Conservation (phyloP, 2,888 invertebrate species). For the Frankliniella fusca region DNA sequence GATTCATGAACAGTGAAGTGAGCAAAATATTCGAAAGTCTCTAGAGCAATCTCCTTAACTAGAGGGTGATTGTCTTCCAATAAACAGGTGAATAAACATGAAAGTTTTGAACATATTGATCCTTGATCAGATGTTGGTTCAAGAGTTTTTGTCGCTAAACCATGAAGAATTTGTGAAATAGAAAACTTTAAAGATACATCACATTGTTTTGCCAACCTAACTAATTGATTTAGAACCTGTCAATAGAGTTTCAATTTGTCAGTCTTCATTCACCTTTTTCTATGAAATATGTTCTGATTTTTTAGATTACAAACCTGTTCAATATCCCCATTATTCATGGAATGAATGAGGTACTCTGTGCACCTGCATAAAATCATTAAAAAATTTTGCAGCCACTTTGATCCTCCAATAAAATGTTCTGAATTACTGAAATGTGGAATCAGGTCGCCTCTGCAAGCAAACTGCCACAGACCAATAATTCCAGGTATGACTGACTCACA, state of each 20-base stretch:
- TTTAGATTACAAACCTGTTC: not conserved
- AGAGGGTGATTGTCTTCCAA: slow-evolving; percentile 32
- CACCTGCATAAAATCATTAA: not conserved
- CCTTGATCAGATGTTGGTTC: not conserved
- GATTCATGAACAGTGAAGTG: slow-evolving; percentile 34
- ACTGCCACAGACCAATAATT: not conserved
- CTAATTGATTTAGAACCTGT: not conserved
- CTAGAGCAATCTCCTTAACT: slow-evolving; percentile 31
- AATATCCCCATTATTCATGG: not conserved
- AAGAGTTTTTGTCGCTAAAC: not conserved
- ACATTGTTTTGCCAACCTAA: not conserved
- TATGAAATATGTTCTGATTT: not conserved
- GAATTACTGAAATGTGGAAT: not conserved
- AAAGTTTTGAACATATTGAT: not conserved
- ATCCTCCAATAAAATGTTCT: not conserved
- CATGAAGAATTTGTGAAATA: not conserved
- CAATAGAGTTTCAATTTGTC: not conserved
- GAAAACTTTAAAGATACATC: not conserved
- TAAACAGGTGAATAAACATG: slow-evolving; percentile 29
- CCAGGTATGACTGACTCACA: not conserved
- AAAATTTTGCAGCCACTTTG: not conserved
- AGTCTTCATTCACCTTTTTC: not conserved
- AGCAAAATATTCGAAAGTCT: slow-evolving; percentile 35
- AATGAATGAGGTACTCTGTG: not conserved
- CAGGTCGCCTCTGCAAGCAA: not conserved